These are phyloP conservation scores for Antedon mediterranea DNA, from an alignment of 53 echinoderm and acorn worm species.

Conservation along the genomic window DNA sequence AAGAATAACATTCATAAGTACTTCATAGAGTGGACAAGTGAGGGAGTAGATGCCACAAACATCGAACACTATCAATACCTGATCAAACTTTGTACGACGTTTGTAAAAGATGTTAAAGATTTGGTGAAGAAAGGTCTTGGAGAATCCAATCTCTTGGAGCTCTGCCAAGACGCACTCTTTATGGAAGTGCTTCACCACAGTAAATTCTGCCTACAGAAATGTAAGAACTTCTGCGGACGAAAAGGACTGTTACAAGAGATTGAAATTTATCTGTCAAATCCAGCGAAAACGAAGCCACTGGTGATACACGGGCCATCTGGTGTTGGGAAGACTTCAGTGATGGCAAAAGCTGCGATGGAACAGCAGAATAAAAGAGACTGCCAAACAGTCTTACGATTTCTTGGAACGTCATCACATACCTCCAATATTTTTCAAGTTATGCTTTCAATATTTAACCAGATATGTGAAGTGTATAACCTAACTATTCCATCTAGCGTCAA, in stretches of 20 bases:
- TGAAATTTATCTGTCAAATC: constrained; percentile 5
- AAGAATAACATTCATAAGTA: constrained; percentile 31
- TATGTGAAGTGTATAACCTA: constrained; percentile 48
- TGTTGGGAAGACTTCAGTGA: constrained; percentile 85
- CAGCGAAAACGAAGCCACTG: constrained; percentile 9
- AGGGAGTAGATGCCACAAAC: constrained; percentile 12
- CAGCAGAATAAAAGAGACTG: constrained; percentile 18
- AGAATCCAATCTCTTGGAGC: neutral
- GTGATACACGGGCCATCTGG: constrained; percentile 74
- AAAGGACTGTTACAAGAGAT: constrained; percentile 48
- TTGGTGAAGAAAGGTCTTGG: constrained; percentile 25
- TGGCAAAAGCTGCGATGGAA: constrained; percentile 55
- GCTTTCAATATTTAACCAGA: constrained; percentile 49
- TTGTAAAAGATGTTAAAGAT: constrained; percentile 33
- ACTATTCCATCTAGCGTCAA: constrained; percentile 18
- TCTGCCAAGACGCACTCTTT: constrained; percentile 39
- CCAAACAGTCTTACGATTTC: constrained; percentile 41
- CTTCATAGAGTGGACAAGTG: constrained; percentile 27
- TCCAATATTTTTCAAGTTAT: constrained; percentile 69
- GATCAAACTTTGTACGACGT: constrained; percentile 20
- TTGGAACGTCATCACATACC: constrained; percentile 74
- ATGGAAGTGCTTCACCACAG: constrained; percentile 64
- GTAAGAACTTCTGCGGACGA: constrained; percentile 61
- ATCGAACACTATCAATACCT: constrained; percentile 34
- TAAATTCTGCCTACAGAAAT: constrained; percentile 67